A percentile compares a stretch with the other conserved stretches of the same genome.
phyloP scores from a whole-genome alignment of 2,113 vertebrate species.

The Megaleporinus macrocephalus region DNA sequence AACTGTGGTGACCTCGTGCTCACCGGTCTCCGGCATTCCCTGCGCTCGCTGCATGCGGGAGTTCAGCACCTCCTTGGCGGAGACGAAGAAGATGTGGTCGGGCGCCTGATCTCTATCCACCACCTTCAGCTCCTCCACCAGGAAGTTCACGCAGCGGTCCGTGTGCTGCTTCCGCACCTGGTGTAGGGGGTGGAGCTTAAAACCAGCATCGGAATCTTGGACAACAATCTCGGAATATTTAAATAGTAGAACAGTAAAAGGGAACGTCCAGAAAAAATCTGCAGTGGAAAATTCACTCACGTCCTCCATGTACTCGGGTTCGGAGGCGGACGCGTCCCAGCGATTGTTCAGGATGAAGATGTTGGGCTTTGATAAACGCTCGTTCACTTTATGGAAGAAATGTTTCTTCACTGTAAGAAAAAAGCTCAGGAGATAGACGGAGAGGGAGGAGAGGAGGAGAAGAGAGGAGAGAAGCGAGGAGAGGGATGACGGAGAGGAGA shows the following conservation, averaged over 20 bases:
- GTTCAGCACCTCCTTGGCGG: conserved; percentile 95
- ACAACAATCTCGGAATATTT: no score
- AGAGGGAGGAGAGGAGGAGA: no score
- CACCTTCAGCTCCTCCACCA: conserved; percentile 96
- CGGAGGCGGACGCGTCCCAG: conserved; percentile 96
- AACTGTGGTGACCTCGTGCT: conserved; percentile 52
- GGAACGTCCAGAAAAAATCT: no score
- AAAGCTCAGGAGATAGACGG: conserved; percentile 12
- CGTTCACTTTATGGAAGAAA: conserved; percentile 98
- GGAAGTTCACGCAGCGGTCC: conserved; percentile 92
- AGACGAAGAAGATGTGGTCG: conserved; percentile 95
- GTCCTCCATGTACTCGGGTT: conserved; percentile 98
- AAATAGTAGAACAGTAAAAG: no score
- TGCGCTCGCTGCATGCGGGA: conserved; percentile 93
- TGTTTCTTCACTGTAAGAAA: conserved; percentile 88
- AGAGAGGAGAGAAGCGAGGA: no score
- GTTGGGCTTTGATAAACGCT: conserved; percentile 95
- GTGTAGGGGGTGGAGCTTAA: neutral
- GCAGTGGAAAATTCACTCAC: conserved; percentile 70
- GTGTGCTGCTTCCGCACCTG: conserved; percentile 97
- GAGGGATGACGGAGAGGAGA: no score
- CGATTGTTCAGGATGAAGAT: conserved; percentile 98
- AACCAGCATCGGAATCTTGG: neutral
- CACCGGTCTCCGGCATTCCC: conserved; percentile 95
- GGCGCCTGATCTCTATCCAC: conserved; percentile 86